Conservation (phyloP, 2,888 invertebrate species). For the Furcula furcula region DNA sequence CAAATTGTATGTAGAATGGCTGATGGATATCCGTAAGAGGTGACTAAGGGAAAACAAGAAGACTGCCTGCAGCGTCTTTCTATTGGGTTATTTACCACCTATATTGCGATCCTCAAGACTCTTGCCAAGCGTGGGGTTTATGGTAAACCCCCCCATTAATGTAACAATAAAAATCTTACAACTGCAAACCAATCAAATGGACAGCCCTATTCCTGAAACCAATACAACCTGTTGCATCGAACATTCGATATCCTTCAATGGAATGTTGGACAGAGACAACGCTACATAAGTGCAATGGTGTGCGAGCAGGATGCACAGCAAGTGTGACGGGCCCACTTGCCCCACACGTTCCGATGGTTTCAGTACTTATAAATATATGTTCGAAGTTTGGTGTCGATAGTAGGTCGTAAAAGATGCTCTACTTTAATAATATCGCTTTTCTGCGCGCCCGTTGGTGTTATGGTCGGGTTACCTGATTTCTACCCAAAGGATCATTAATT, state of each 20-base stretch:
- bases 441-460: too few species aligned
- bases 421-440: too few species aligned
- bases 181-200: constrained; percentile 48
- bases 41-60: too few species aligned
- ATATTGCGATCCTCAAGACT: too few species aligned
- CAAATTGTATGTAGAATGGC: too few species aligned
- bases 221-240: constrained; percentile 78
- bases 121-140: too few species aligned
- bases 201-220: constrained; percentile 70
- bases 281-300: constrained; percentile 18
- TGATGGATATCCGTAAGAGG: too few species aligned
- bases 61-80: too few species aligned
- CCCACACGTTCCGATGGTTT: constrained; percentile 73
- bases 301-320: constrained; percentile 40
- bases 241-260: constrained; percentile 81
- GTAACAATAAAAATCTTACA: neutral
- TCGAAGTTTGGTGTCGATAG: constrained; percentile 55
- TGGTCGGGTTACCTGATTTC: too few species aligned
- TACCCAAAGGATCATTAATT: too few species aligned
- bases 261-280: constrained; percentile 48
- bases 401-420: constrained; percentile 47
- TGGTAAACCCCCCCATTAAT: too few species aligned
- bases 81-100: too few species aligned
- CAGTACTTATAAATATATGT: constrained; percentile 74
- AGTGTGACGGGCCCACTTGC: constrained; percentile 68